Evolutionary conservation across 1,140 invertebrate genomes (phyloP).

Genomic region (Eurosta solidaginis): DNA sequence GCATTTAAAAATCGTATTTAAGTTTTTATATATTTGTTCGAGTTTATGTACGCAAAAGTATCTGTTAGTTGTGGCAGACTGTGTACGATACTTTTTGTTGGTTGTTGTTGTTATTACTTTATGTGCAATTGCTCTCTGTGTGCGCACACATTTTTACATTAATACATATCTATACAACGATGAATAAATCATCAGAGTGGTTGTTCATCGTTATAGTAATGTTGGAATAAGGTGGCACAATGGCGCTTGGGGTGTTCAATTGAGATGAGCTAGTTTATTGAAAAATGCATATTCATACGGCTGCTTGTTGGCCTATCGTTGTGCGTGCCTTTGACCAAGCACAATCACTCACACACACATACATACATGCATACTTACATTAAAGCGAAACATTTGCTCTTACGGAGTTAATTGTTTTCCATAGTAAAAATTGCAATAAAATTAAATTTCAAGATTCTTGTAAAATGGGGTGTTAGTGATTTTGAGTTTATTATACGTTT

Average conservation of each 20-base stretch:
- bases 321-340: background rate
- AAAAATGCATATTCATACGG: background rate
- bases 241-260: background rate
- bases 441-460: too few species aligned
- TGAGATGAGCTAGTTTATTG: background rate
- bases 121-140: background rate
- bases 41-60: background rate
- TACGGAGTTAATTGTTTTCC: too few species aligned
- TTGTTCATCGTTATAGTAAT: background rate
- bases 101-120: background rate
- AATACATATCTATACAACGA: background rate
- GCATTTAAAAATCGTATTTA: constrained; percentile 1
- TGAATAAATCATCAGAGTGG: constrained; percentile 10
- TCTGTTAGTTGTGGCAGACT: too few species aligned
- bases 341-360: background rate
- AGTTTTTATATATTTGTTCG: background rate
- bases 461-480: too few species aligned
- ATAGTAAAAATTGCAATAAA: too few species aligned
- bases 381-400: too few species aligned
- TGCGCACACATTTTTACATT: background rate
- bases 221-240: background rate
- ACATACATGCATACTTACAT: background rate
- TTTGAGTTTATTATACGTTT: too few species aligned
- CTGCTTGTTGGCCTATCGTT: background rate
- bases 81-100: too few species aligned